Conservation (phyloP, 2,888 invertebrate species). For the Chrysolina oricalcia region DNA sequence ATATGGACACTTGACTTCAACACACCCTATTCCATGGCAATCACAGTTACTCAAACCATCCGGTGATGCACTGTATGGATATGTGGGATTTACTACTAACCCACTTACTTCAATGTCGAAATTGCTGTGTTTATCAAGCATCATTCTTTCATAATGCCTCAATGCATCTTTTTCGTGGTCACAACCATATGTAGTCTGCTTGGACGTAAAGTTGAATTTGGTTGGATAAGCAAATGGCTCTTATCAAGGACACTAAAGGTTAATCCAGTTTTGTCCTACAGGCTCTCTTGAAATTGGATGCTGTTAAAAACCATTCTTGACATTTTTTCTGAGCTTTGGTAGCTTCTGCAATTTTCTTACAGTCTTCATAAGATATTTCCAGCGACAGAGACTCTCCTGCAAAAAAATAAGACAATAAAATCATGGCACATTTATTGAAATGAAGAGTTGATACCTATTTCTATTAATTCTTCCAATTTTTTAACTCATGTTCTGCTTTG, state of each 20-base stretch:
- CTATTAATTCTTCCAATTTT: neutral
- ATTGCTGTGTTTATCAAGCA: conserved; percentile 29
- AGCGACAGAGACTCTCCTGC: conserved; percentile 7
- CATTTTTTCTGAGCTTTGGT: conserved; percentile 1
- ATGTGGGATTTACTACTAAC: too few relatives aligned
- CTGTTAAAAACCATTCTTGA: conserved; percentile 9
- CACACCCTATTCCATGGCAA: conserved; percentile 40
- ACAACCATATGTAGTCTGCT: conserved; percentile 22
- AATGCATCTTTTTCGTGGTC: conserved; percentile 39
- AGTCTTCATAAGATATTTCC: neutral
- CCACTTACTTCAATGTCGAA: too few relatives aligned
- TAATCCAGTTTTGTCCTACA: conserved; percentile 14
- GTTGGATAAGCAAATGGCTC: neutral
- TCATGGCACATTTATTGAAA: too few relatives aligned
- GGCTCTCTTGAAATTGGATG: conserved; percentile 11
- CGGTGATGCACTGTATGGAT: conserved; percentile 42
- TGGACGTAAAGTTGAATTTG: neutral
- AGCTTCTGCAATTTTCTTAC: conserved; percentile 20
- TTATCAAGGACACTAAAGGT: conserved; percentile 5
- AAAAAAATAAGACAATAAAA: conserved; percentile 15
- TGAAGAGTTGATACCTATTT: too few relatives aligned
- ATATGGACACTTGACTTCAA: too few relatives aligned
- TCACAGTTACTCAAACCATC: conserved; percentile 40
- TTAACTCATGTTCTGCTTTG: neutral
- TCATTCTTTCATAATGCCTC: conserved; percentile 27